Conservation (phyloP, 2,888 invertebrate species). For the Rhynchonema sp. region DNA sequence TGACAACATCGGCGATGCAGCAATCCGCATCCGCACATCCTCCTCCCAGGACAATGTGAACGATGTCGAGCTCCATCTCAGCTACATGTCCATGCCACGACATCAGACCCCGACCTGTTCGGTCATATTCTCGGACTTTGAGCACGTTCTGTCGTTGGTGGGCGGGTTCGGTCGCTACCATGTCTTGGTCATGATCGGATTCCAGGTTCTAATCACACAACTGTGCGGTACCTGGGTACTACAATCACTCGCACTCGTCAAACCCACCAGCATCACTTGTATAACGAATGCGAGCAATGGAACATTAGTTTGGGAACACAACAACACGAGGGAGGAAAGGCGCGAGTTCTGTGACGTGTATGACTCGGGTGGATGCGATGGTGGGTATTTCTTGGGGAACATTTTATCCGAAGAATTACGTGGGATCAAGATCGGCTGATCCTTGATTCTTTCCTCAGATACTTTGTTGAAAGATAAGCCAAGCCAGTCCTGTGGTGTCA, state of each 20-base stretch:
- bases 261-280: too few species aligned
- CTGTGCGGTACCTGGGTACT: conserved; percentile 2
- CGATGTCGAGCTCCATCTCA: too few species aligned
- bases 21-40: too few species aligned
- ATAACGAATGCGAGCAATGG: too few species aligned
- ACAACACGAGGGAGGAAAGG: neutral
- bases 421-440: too few species aligned
- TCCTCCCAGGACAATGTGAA: too few species aligned
- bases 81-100: too few species aligned
- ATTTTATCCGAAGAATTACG: too few species aligned
- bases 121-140: neutral
- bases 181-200: neutral
- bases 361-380: neutral
- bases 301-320: neutral
- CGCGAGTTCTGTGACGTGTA: neutral
- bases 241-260: neutral
- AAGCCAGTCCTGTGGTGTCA: too few species aligned
- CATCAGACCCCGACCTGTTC: neutral
- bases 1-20: too few species aligned
- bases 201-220: neutral
- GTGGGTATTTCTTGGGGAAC: neutral
- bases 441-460: too few species aligned
- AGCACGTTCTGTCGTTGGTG: neutral
- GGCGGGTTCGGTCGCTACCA: conserved; percentile 3
- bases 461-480: too few species aligned